Percentiles rank a stretch among this genome's conserved stretches.
Evolutionary conservation across 1,140 invertebrate species (phyloP).

Genomic region (Ips nitidus): DNA sequence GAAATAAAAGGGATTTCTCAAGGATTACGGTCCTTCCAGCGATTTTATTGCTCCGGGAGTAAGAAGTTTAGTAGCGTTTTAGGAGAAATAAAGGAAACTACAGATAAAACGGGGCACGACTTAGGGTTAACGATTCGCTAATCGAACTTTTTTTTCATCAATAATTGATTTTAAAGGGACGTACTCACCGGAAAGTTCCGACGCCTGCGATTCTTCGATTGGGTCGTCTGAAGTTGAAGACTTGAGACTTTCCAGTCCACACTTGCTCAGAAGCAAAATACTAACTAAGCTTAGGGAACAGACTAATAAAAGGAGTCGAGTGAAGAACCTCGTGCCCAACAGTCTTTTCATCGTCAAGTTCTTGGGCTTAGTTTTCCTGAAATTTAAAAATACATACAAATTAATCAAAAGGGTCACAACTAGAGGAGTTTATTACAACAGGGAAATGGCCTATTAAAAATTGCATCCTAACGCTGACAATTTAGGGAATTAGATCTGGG

Average conservation of each 20-base stretch:
- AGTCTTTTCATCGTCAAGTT: constrained; percentile 55
- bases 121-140: not conserved
- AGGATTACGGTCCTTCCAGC: not conserved
- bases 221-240: constrained; percentile 32
- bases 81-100: not conserved
- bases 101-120: not conserved
- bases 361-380: constrained; percentile 35
- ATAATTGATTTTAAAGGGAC: too few relatives aligned
- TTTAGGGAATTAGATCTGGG: too few relatives aligned
- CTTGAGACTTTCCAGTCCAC: constrained; percentile 53
- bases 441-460: too few relatives aligned
- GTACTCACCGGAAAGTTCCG: constrained; percentile 24
- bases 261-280: constrained; percentile 59
- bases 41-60: constrained; percentile 2
- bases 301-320: constrained; percentile 59
- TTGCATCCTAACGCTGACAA: too few relatives aligned
- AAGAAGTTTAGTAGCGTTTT: not conserved
- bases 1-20: not conserved
- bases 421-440: too few relatives aligned
- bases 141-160: not conserved
- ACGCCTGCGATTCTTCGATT: constrained; percentile 9
- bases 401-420: too few relatives aligned
- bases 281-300: constrained; percentile 59
- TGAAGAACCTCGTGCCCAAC: constrained; percentile 59
- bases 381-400: constrained; percentile 3